phyloP scores from a whole-genome alignment of 2,888 invertebrate species.

The Amphipoea oculea region DNA sequence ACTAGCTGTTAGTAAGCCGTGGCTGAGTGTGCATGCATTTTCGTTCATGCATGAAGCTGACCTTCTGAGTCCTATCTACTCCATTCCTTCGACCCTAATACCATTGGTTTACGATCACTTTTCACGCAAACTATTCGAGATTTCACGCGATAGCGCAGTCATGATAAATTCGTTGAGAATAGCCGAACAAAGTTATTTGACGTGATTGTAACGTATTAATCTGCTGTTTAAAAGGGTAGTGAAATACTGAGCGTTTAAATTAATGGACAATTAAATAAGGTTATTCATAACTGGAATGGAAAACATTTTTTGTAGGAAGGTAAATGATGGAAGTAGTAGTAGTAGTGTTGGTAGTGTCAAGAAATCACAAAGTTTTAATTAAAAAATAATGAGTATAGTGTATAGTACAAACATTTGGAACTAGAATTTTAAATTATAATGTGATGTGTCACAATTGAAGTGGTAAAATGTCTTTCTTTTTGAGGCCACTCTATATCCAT shows the following conservation, averaged over 20 bases:
- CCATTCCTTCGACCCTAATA: slow-evolving; percentile 62
- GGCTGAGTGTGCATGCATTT: neutral
- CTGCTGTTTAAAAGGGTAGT: slow-evolving; percentile 38
- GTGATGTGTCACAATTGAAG: too few species aligned
- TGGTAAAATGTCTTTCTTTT: too few species aligned
- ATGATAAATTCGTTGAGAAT: slow-evolving; percentile 55
- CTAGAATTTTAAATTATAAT: too few species aligned
- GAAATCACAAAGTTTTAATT: neutral
- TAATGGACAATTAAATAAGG: slow-evolving; percentile 32
- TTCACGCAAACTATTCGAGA: slow-evolving; percentile 60
- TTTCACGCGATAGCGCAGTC: slow-evolving; percentile 55
- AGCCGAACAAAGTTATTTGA: slow-evolving; percentile 39
- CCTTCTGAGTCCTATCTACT: slow-evolving; percentile 13
- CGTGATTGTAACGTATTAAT: slow-evolving; percentile 56
- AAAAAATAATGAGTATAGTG: too few species aligned
- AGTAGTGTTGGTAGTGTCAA: neutral
- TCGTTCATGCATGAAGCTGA: neutral
- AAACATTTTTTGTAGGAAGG: neutral
- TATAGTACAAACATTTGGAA: too few species aligned
- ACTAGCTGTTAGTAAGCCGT: neutral
- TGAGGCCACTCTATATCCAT: too few species aligned
- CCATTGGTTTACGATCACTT: slow-evolving; percentile 68
- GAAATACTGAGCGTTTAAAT: slow-evolving; percentile 37
- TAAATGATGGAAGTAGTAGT: neutral
- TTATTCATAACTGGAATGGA: slow-evolving; percentile 5